Conservation (phyloP, 2,113 vertebrate species). For the Chamaetylas fuelleborni region DNA sequence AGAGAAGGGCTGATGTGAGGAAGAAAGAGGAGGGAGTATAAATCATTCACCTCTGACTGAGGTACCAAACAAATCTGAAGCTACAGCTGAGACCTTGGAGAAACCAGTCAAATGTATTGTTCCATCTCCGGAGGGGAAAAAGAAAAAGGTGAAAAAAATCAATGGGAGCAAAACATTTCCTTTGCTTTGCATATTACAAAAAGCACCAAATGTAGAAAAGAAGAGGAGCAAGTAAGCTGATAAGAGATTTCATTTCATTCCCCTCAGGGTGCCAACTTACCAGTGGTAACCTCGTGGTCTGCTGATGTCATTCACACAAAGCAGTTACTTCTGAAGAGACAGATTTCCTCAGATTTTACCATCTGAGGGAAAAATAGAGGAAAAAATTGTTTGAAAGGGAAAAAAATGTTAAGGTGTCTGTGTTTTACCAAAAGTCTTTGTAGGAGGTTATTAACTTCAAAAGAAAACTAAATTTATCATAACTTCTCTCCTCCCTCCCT, state of each 20-base stretch:
- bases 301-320: conserved; percentile 57
- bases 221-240: conserved; percentile 19
- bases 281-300: conserved; percentile 42
- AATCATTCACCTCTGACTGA: background rate
- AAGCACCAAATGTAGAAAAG: conserved; percentile 27
- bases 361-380: conserved; percentile 45
- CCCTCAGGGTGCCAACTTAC: conserved; percentile 56
- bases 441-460: conserved; percentile 73
- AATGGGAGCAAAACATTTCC: conserved; percentile 34
- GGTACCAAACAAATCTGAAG: background rate
- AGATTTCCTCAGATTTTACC: conserved; percentile 60
- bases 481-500: background rate
- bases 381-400: conserved; percentile 55
- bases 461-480: conserved; percentile 65
- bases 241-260: conserved; percentile 52
- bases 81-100: background rate
- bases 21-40: background rate
- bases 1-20: background rate
- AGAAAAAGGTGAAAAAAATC: conserved; percentile 1
- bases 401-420: conserved; percentile 60
- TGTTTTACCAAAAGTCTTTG: conserved; percentile 66
- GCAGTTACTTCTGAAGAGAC: conserved; percentile 66
- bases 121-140: background rate
- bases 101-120: background rate
- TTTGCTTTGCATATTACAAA: conserved; percentile 57